Percentiles rank a stretch among this genome's conserved stretches.
Evolutionary conservation across 2,888 invertebrate species (phyloP).

Genomic region (Cantharis lateralis): DNA sequence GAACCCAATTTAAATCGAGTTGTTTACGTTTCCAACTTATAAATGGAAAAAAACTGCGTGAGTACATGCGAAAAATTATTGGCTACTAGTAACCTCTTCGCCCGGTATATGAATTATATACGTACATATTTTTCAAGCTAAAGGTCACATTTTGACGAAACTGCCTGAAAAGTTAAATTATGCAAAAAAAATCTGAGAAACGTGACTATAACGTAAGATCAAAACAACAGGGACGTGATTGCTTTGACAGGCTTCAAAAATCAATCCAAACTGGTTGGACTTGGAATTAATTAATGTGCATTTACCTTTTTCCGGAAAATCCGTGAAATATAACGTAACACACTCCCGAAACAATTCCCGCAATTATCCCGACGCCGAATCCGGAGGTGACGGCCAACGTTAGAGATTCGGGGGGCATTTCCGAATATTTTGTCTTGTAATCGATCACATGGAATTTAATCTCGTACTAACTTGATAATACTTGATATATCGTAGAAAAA

Average conservation of each 20-base stretch:
- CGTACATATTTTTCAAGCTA: background rate
- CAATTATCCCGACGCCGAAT: conserved; percentile 67
- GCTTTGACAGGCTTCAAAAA: background rate
- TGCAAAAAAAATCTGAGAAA: background rate
- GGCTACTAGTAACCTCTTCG: background rate
- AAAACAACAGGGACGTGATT: background rate
- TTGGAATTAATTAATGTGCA: background rate
- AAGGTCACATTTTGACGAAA: background rate
- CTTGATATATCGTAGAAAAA: background rate
- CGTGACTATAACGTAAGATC: background rate
- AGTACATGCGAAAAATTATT: no score
- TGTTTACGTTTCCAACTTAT: background rate
- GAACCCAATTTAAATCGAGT: background rate
- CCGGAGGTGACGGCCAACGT: conserved; percentile 62
- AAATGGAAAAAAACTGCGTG: background rate
- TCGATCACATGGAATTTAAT: background rate
- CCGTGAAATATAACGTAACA: conserved; percentile 67
- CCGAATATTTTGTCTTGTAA: background rate
- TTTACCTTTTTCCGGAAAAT: conserved; percentile 62
- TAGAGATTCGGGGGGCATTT: conserved; percentile 62
- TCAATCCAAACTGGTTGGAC: background rate
- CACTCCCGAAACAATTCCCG: conserved; percentile 71
- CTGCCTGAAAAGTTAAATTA: background rate
- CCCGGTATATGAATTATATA: background rate
- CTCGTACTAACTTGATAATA: background rate